Base-by-base conservation (phyloP, 2,797 vertebrate species). In the Pangasius macronema region DNA sequence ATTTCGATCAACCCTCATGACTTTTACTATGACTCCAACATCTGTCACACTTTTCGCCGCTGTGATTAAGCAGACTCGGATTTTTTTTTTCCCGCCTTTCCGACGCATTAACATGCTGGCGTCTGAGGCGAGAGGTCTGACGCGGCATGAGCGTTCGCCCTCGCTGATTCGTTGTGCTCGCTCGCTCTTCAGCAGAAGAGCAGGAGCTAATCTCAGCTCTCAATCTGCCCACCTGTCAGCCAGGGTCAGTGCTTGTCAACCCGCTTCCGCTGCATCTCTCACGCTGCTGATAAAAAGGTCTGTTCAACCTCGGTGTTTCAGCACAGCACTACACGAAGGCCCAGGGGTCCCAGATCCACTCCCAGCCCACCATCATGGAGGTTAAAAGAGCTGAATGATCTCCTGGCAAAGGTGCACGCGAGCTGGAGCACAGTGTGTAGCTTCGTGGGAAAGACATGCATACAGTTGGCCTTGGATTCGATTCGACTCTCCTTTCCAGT, bases 191-290 rank as follows among this genome's bases (percentile, higher is more conserved):
- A 84, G 84, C 81, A 53, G 36, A 75, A 70, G 53, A 81, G 72
- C 84, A n/a, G 16, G 65, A 86, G 90, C 89, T 90, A 89, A 90
- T 91, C 90, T 90, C 59, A 51, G 82, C 65, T 85, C 90, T 91
- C 89, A 85, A 90, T 91, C 90, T 83, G 88, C 88, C 79, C 85
- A 80, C 70, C 89, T 89, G 87, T 88, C 89, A 86, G 86, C 87
- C 87, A 68, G 67, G 90, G 89, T 90, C 89, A 85, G 83, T 22
- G n/a, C 86, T 83, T 83, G 87, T 91, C 90, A 91, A 86, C 72
- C 87, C 30, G 77, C 79, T 70, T 89, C 86, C 70, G 55, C 33
- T 83, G 68, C 72, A 65, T 67, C 87, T 83, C 84, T 88, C 85
- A 70, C 75, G 70, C 83, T 10, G 79, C 89, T 90, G 89, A 91